Evolutionary conservation across 2,888 invertebrate species (phyloP).

Genomic region (Rotaria magnacalcarata): DNA sequence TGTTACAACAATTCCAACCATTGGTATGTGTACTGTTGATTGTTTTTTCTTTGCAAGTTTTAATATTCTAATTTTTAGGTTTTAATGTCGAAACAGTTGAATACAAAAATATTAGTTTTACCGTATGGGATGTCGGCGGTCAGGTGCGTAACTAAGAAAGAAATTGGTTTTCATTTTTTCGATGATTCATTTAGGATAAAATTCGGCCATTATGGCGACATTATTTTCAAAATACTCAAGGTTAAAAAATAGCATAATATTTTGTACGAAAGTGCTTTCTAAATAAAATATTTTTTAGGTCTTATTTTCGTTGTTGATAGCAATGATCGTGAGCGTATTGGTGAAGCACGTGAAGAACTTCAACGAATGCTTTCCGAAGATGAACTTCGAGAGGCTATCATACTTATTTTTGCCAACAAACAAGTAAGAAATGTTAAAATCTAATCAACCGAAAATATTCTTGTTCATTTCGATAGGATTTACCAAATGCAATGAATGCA

Average conservation of each 20-base stretch:
- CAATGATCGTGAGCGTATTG: slow-evolving; percentile 97
- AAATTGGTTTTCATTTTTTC: neutral
- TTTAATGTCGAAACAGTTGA: slow-evolving; percentile 99
- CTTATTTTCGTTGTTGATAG: slow-evolving; percentile 99
- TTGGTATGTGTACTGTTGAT: slow-evolving; percentile 69
- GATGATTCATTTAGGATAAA: slow-evolving; percentile 67
- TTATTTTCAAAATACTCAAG: slow-evolving; percentile 84
- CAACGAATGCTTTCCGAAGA: slow-evolving; percentile 99
- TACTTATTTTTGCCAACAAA: slow-evolving; percentile 99
- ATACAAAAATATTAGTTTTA: slow-evolving; percentile 97
- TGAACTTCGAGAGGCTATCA: slow-evolving; percentile 94
- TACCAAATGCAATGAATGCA: slow-evolving; percentile 99
- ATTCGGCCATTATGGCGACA: slow-evolving; percentile 96
- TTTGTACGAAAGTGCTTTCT: too few relatives aligned
- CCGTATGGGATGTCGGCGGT: slow-evolving; percentile 93
- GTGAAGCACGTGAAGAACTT: slow-evolving; percentile 94
- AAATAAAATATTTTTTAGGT: slow-evolving; percentile 48
- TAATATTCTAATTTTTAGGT: slow-evolving; percentile 62
- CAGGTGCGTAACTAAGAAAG: neutral
- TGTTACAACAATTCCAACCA: slow-evolving; percentile 98
- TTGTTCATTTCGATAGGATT: slow-evolving; percentile 67
- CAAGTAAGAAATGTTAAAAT: slow-evolving; percentile 67
- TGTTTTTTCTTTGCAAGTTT: neutral
- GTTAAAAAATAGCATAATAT: neutral
- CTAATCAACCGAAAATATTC: too few relatives aligned